Evolutionary conservation across 2,888 invertebrate species (phyloP), one percentile per base, ranked within the genome.

Genomic region (Leptopilina syphax): DNA sequence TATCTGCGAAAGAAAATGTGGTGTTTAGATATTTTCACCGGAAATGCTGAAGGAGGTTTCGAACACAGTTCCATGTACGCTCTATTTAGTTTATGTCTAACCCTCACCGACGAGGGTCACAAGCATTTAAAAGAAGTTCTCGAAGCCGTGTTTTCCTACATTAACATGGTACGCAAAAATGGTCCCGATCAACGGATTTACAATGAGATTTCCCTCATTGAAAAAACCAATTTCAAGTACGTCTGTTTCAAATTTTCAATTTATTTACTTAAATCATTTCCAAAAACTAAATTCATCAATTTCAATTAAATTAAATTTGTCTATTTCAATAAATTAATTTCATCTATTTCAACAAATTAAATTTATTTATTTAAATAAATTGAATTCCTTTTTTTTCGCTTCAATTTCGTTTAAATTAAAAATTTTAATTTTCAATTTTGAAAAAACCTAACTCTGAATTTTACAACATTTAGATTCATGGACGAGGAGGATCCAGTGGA

Each of bases 21-120:
- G 96, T 96, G 95, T 1, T 91, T 96, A 7, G 94, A 94, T 8
- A 93, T 97, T 70, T 94, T 94, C 84, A 94, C 95, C 3, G 96
- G 96, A 5, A 95, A 95, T 86, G 95, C 94, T 0, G 96, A 95
- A 86, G 94, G 95, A 81, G 97, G 96, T 1, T 95, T 95, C 84
- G 96, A 97, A 89, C 94, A 95, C 87, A 97, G 96, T 83, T 95
- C 96, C 0, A 95, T 97, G 89, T 97, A 96, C 91, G 95, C 96
- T 0, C 91, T 96, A 79, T 96, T 97, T 91, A 94, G 94, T 5
- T 92, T 97, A 8, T 94, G 94, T 84, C 93, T 98, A 63, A 93
- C 94, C 9, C 93, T 98, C 77, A 98, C 98, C 0, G 95, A 96
- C 84, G 94, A 95, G 76, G 98, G 98, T 1, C 93, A 96, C 7